Evolutionary conservation across 2,797 vertebrate species (phyloP).

Genomic region (Acrossocheilus fasciatus): DNA sequence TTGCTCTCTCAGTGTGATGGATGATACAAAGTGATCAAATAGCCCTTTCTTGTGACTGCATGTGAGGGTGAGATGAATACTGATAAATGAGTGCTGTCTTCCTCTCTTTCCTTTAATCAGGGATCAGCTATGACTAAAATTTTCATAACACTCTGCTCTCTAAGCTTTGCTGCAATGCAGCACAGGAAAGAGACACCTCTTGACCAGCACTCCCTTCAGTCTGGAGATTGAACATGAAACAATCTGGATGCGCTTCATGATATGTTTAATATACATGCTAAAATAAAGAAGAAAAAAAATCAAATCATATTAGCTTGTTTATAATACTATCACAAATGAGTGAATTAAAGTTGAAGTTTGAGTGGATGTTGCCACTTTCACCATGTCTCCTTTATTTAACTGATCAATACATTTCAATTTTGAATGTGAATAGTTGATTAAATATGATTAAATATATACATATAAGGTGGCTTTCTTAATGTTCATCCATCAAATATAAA

Average conservation of each 20-base stretch:
- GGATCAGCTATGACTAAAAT: constrained; percentile 62
- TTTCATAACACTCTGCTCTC: constrained; percentile 57
- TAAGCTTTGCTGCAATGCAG: constrained; percentile 62
- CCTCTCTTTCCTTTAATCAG: constrained; percentile 61
- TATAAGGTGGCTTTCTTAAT: background rate
- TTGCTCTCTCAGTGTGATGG: constrained; percentile 57
- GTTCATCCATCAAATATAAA: no score
- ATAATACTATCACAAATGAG: background rate
- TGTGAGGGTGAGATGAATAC: constrained; percentile 61
- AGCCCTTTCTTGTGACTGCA: constrained; percentile 65
- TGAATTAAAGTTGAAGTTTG: background rate
- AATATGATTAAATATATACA: background rate
- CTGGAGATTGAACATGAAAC: constrained; percentile 13
- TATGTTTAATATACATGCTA: background rate
- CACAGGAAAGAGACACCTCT: constrained; percentile 47
- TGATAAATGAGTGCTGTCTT: constrained; percentile 53
- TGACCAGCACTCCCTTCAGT: constrained; percentile 25
- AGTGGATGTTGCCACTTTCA: background rate
- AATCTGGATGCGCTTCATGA: background rate
- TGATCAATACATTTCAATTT: background rate
- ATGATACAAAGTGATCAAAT: constrained; percentile 66
- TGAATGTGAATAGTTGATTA: background rate
- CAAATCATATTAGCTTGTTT: background rate
- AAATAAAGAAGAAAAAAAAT: background rate
- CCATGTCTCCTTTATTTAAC: background rate